These are phyloP conservation scores for Caenorhabditis imperialis DNA, from an alignment of 2,888 invertebrate species.

Conservation along the genomic window DNA sequence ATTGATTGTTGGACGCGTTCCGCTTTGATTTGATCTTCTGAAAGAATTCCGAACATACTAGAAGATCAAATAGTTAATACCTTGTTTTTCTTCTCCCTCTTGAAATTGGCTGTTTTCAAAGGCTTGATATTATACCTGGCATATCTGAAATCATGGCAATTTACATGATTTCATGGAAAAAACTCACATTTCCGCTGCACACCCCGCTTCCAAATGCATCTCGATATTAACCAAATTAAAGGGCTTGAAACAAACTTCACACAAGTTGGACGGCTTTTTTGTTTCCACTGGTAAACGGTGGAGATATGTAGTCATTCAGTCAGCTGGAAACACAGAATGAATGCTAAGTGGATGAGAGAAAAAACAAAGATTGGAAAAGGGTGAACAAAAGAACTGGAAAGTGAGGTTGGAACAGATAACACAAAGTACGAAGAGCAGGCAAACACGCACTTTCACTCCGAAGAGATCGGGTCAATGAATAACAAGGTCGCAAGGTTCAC, in stretches of 20 bases:
- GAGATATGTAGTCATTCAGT: no score
- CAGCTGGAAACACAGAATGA: neutral
- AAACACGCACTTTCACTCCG: neutral
- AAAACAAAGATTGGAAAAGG: neutral
- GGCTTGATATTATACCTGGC: slow-evolving; percentile 18
- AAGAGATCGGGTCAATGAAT: no score
- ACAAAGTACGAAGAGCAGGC: neutral
- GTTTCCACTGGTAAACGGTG: slow-evolving; percentile 2
- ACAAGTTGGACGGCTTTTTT: slow-evolving; percentile 14
- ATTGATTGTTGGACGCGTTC: no score
- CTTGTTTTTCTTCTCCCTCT: neutral
- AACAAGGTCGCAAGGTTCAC: no score
- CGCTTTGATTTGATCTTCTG: no score
- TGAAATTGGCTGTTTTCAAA: neutral
- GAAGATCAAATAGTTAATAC: neutral
- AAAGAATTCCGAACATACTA: no score
- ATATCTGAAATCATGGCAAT: slow-evolving; percentile 6
- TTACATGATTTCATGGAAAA: neutral
- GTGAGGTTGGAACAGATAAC: neutral
- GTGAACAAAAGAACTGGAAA: neutral
- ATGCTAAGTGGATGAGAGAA: neutral
- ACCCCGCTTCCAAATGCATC: slow-evolving; percentile 43
- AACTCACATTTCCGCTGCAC: slow-evolving; percentile 47
- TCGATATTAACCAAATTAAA: slow-evolving; percentile 41
- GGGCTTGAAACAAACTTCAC: slow-evolving; percentile 45